Base-by-base conservation (phyloP, 2,113 vertebrate species). In the Hiodon alosoides region DNA sequence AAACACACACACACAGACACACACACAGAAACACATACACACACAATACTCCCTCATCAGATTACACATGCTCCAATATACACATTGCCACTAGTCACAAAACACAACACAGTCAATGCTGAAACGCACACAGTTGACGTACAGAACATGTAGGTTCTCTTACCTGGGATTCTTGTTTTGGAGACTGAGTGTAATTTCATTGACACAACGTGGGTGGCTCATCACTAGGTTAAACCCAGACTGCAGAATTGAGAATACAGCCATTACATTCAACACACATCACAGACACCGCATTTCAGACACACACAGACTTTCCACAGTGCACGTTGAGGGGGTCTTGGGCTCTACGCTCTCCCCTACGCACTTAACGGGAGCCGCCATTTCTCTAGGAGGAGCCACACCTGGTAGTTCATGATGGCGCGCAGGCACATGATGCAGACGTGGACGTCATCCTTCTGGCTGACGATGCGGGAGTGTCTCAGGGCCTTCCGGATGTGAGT, bases 391-490 rank as follows among this genome's bases (percentile, higher is more conserved):
- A 31, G 31, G 31, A 31, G 10, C 52, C 10, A 47, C 72, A 98
- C 96, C 96, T 97, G 95, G 75, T 98, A 98, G 87, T 98, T 98
- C 96, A 98, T 98, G 90, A 98, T 97, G 87, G 96, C 95, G 0
- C 96, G 31, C 31, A 31, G 31, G 31, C 31, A 31, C 31, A 31
- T 31, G 31, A 31, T 2, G 31, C 31, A 31, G 14, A 98, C 89
- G 0, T 97, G 96, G 14, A 96, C 93, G 0, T 98, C 95, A 0
- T 98, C 95, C 77, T 94, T 95, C 87, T 93, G 94, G 83, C 91
- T 91, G 77, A 89, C 88, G 0, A 89, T 89, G 3, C 92, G 92
- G 0, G 94, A 93, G 79, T 84, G 93, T 76, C 94, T 82, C 90
- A 92, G 81, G 0, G 89, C 77, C 85, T 94, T 95, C 87, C 93